Evolutionary conservation across 64 coral and sea anemone species (phyloP).

Genomic region (Actinia tenebrosa): DNA sequence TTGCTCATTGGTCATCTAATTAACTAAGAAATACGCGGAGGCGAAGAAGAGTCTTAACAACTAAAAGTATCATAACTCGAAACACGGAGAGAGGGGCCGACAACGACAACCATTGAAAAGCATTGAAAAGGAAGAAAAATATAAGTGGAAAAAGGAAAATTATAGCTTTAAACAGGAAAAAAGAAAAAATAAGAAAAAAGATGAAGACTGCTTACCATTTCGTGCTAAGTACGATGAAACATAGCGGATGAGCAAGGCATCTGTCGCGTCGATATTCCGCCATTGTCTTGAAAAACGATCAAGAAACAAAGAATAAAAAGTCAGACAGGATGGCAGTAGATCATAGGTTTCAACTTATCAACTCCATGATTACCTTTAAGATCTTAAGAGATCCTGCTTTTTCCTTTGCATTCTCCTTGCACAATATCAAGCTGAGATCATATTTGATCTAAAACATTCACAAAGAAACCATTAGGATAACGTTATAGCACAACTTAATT

Average conservation of each 20-base stretch:
- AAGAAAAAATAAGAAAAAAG: not conserved
- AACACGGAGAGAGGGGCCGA: too few relatives aligned
- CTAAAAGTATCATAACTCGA: too few relatives aligned
- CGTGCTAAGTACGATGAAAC: conserved; percentile 46
- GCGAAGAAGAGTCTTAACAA: too few relatives aligned
- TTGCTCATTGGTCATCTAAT: too few relatives aligned
- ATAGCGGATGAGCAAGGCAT: conserved; percentile 48
- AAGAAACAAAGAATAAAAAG: not conserved
- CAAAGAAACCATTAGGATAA: not conserved
- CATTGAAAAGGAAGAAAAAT: too few relatives aligned
- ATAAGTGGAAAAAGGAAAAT: not conserved
- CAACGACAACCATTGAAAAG: too few relatives aligned
- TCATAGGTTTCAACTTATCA: too few relatives aligned
- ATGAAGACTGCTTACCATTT: conserved; percentile 41
- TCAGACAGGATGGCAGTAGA: too few relatives aligned
- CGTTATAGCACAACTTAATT: not conserved
- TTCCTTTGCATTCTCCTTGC: conserved; percentile 20
- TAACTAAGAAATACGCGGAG: too few relatives aligned
- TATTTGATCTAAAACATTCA: conserved; percentile 36
- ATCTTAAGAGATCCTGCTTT: conserved; percentile 35
- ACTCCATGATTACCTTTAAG: conserved; percentile 22
- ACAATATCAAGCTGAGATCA: conserved; percentile 44
- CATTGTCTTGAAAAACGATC: not conserved
- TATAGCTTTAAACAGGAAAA: not conserved
- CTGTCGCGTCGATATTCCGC: conserved; percentile 32